Evolutionary conservation across 2,888 invertebrate species (phyloP).

Genomic region (Trachelus stipa): DNA sequence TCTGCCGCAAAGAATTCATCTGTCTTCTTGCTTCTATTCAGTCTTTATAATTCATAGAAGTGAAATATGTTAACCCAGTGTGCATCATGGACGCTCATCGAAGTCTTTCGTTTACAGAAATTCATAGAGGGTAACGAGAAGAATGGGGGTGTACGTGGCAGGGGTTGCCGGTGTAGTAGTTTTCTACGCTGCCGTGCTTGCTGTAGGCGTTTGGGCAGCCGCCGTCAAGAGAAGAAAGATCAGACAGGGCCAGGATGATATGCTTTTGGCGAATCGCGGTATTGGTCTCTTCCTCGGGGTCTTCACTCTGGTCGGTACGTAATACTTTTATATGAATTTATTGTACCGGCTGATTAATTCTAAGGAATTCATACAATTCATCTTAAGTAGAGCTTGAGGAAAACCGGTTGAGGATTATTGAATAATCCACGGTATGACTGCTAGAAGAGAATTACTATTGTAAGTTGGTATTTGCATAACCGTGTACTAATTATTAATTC

Average conservation of each 20-base stretch:
- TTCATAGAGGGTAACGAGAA: constrained; percentile 1
- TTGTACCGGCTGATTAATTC: neutral
- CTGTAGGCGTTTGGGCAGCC: constrained; percentile 76
- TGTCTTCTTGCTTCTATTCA: neutral
- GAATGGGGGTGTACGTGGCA: constrained; percentile 68
- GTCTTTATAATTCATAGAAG: neutral
- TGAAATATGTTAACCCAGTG: neutral
- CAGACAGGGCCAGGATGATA: constrained; percentile 71
- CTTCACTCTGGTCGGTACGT: constrained; percentile 77
- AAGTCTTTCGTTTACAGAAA: neutral
- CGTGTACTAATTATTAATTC: constrained; percentile 24
- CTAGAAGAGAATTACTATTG: neutral
- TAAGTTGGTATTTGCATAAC: neutral
- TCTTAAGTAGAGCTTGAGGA: neutral
- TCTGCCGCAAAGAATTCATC: neutral
- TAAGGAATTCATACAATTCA: neutral
- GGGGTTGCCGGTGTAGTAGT: constrained; percentile 75
- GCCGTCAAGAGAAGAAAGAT: constrained; percentile 67
- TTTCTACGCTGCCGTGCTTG: constrained; percentile 76
- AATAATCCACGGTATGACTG: neutral
- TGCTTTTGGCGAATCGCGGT: constrained; percentile 78
- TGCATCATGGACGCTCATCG: neutral
- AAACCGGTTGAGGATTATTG: neutral
- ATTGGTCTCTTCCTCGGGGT: constrained; percentile 76
- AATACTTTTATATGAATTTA: neutral